Evolutionary conservation across 2,113 vertebrate genomes (phyloP), one percentile per base, ranked within the genome.

Genomic region (Psittacula cyanocephala): DNA sequence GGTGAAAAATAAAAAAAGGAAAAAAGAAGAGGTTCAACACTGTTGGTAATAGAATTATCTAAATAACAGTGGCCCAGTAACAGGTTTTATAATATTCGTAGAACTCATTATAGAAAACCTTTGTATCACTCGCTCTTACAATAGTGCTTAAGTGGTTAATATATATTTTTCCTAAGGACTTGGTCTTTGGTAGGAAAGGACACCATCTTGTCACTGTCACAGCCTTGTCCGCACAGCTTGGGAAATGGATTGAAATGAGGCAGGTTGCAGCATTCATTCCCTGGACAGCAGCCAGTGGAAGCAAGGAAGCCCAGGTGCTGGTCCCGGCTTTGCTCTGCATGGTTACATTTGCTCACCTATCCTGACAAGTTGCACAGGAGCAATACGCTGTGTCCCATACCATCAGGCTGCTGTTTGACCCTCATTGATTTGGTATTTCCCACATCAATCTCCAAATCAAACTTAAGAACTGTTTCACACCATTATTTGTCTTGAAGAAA

Each of bases 311-410:
- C 31, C 12, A 7, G 11, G 11, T 39, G 17, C n/a, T 13, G 33
- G 22, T 15, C 43, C 13, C 1, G 0, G 22, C 33, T 69, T 69
- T 31, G 4, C 8, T 68, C 25, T 62, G 15, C 3, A 1, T 1
- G 0, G 18, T 57, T 0, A 0, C 0, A 0, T 41, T 85, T 69
- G 53, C 23, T 29, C 27, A 29, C 8, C 22, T 3, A 0, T 41
- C 35, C 59, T 50, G 35, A 19, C 2, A 12, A 46, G 67, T 37
- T 4, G 2, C 17, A 20, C 3, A 14, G 27, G 24, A 77, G 7
- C 14, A 12, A 14, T 62, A 29, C 1, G 0, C 9, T 19, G 19
- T 46, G 17, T 29, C 23, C 14, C n/a, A 6, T 11, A n/a, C 5
- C 7, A 24, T 13, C 15, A 3, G 17, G 9, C 28, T 86, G 9